A percentile compares a stretch with the other conserved stretches of the same genome.
phyloP scores from a whole-genome alignment of 2,113 vertebrate genomes.

The Pangasianodon gigas region DNA sequence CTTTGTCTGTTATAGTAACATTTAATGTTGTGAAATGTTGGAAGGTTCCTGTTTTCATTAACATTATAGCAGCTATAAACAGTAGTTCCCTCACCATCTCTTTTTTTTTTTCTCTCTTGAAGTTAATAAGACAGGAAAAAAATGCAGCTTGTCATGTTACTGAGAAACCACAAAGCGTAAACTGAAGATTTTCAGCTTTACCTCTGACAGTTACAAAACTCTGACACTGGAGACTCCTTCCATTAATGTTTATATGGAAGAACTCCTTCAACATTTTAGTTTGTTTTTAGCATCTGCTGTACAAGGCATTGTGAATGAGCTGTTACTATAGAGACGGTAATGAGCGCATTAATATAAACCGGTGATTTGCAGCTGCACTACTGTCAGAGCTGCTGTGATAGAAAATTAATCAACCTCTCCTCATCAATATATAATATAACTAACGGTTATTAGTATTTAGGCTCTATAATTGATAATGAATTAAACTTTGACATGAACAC shows the following conservation, averaged over 20 bases:
- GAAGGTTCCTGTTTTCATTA: not conserved
- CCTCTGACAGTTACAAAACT: not conserved
- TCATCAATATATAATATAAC: not conserved
- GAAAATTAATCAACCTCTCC: too few relatives aligned
- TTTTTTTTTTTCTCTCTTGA: not conserved
- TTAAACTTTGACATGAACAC: too few relatives aligned
- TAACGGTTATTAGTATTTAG: too few relatives aligned
- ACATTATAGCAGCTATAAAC: not conserved
- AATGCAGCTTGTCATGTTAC: not conserved
- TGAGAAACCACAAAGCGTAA: not conserved
- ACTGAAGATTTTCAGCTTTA: not conserved
- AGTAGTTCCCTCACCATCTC: not conserved
- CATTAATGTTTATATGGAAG: not conserved
- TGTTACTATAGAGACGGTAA: not conserved
- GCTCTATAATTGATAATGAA: too few relatives aligned
- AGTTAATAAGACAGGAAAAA: not conserved
- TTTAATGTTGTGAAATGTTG: not conserved
- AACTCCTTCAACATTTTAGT: not conserved
- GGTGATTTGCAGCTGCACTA: not conserved
- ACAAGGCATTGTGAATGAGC: not conserved
- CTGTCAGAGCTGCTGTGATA: too few relatives aligned
- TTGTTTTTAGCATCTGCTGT: not conserved
- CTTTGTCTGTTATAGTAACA: not conserved
- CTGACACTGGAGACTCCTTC: not conserved
- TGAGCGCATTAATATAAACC: not conserved